Evolutionary conservation across 2,113 vertebrate species (phyloP).

Genomic region (Crotalus helleri): DNA sequence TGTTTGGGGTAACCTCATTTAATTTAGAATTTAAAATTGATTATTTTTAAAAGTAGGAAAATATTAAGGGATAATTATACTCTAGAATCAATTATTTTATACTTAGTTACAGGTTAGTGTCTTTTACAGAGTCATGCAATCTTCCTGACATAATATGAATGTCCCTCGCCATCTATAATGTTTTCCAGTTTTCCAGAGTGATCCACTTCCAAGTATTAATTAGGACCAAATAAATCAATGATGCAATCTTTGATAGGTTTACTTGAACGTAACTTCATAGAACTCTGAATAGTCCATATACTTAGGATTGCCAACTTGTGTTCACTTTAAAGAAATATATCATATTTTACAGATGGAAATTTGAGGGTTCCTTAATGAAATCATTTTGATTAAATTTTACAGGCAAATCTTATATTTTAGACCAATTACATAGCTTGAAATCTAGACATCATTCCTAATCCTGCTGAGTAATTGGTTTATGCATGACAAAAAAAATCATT

Average conservation of each 20-base stretch:
- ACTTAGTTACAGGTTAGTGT: neutral
- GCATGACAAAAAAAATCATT: neutral
- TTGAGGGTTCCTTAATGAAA: neutral
- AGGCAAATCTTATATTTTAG: neutral
- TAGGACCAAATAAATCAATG: neutral
- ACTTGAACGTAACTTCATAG: neutral
- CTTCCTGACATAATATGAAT: neutral
- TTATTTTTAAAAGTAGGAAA: neutral
- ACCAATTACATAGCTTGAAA: neutral
- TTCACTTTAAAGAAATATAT: neutral
- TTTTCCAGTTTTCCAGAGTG: neutral
- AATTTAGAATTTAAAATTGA: conserved; percentile 38
- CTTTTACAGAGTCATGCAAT: neutral
- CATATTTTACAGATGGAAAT: neutral
- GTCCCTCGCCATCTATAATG: neutral
- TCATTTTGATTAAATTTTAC: neutral
- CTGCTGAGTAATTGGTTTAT: neutral
- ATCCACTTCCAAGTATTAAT: neutral
- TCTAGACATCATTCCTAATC: neutral
- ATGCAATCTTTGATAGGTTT: neutral
- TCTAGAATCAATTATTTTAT: neutral
- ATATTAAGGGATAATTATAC: neutral
- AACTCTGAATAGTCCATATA: neutral
- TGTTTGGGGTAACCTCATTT: conserved; percentile 23
- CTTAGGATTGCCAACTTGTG: neutral